Evolutionary conservation across 2,888 invertebrate species (phyloP).

Genomic region (Coecobrya sp.): DNA sequence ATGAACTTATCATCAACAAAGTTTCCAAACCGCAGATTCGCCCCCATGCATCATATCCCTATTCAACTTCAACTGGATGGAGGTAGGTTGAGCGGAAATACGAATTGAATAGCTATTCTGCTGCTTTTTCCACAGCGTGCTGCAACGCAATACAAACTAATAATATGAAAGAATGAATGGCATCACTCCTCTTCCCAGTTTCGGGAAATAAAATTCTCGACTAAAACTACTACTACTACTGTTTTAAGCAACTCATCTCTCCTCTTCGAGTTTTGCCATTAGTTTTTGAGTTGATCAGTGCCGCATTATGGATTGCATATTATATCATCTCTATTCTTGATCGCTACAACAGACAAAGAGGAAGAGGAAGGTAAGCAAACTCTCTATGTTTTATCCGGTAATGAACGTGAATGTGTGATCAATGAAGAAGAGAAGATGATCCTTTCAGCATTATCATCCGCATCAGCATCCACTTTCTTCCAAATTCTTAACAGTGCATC

Average conservation of each 20-base stretch:
- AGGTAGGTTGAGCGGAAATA: constrained; percentile 54
- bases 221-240: not conserved
- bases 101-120: constrained; percentile 38
- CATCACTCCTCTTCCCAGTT: not conserved
- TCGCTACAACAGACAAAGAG: not conserved
- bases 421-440: constrained; percentile 62
- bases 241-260: not conserved
- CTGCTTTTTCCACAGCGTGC: not conserved
- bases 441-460: constrained; percentile 38
- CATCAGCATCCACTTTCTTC: not conserved
- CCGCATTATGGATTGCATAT: not conserved
- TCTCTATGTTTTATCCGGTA: constrained; percentile 3
- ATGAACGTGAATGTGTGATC: constrained; percentile 69
- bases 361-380: not conserved
- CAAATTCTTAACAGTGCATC: not conserved
- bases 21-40: constrained; percentile 72
- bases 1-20: constrained; percentile 70
- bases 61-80: not conserved
- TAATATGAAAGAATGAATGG: not conserved
- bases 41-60: constrained; percentile 49
- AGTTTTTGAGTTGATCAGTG: constrained; percentile 6
- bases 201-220: constrained; percentile 1
- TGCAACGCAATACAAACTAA: not conserved
- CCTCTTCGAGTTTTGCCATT: not conserved
- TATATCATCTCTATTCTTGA: not conserved